Conservation (phyloP, 2,113 vertebrate genomes). For the Laticauda colubrina region DNA sequence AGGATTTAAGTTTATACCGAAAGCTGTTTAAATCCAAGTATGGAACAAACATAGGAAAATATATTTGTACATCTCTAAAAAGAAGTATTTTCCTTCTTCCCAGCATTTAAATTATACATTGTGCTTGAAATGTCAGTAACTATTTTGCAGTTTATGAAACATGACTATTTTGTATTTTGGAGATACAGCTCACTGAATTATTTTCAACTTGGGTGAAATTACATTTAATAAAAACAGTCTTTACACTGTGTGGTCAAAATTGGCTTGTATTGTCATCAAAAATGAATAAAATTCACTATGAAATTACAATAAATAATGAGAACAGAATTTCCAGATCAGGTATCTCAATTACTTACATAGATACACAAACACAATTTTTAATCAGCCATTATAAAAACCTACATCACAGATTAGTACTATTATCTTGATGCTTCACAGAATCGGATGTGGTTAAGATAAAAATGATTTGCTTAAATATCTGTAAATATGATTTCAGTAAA, state of each 20-base stretch:
- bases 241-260: constrained; percentile 48
- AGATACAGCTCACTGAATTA: constrained; percentile 59
- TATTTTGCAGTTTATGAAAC: constrained; percentile 53
- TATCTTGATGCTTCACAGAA: background rate
- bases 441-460: background rate
- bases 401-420: background rate
- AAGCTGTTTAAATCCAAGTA: constrained; percentile 48
- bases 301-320: constrained; percentile 49
- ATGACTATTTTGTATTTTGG: constrained; percentile 57
- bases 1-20: constrained; percentile 1
- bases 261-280: constrained; percentile 44
- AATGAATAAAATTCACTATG: constrained; percentile 66
- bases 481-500: background rate
- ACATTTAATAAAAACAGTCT: constrained; percentile 60
- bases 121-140: constrained; percentile 42
- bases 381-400: background rate
- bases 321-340: constrained; percentile 53
- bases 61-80: constrained; percentile 44
- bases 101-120: constrained; percentile 58
- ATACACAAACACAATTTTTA: constrained; percentile 27
- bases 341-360: constrained; percentile 52
- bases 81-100: constrained; percentile 47
- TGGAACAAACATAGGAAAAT: constrained; percentile 33
- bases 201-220: constrained; percentile 66
- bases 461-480: background rate